Conservation (phyloP, 2,797 vertebrate species). For the Cephalopachus bancanus region DNA sequence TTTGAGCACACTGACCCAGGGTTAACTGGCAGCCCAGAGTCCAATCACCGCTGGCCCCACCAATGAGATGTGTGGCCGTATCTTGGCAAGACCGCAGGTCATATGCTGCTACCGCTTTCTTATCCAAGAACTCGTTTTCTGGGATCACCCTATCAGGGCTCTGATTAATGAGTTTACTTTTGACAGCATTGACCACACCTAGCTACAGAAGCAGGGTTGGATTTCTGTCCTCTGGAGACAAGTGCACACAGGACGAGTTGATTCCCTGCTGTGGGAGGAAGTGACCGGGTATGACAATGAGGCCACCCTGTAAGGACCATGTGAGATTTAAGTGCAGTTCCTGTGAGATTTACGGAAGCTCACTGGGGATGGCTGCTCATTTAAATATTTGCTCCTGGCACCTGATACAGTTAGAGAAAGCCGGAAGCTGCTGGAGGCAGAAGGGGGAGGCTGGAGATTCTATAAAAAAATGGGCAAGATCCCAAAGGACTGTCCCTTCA, state of each 20-base stretch:
- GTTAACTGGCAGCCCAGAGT: not conserved
- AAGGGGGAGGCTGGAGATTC: not conserved
- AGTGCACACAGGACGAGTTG: not conserved
- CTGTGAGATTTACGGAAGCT: no score
- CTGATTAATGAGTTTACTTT: conserved; percentile 62
- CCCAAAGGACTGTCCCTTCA: not conserved
- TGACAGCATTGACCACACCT: conserved; percentile 35
- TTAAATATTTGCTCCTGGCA: not conserved
- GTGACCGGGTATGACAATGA: not conserved
- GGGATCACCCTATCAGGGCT: not conserved
- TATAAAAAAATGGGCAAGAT: not conserved
- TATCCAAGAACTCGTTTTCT: not conserved
- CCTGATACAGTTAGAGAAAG: not conserved
- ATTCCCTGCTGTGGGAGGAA: not conserved
- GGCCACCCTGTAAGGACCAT: not conserved
- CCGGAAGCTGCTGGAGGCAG: not conserved
- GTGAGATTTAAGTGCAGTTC: not conserved
- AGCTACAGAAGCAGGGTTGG: not conserved
- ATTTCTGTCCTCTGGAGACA: not conserved
- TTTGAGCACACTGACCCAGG: not conserved
- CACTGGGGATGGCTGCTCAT: not conserved
- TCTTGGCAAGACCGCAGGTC: not conserved
- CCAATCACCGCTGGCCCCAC: not conserved
- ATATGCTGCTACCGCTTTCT: not conserved
- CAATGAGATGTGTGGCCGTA: not conserved